A percentile compares a stretch with the other conserved stretches of the same genome.
These are phyloP conservation scores for Typhlichthys subterraneus DNA, from an alignment of 2,797 vertebrate genomes.

Conservation along the genomic window DNA sequence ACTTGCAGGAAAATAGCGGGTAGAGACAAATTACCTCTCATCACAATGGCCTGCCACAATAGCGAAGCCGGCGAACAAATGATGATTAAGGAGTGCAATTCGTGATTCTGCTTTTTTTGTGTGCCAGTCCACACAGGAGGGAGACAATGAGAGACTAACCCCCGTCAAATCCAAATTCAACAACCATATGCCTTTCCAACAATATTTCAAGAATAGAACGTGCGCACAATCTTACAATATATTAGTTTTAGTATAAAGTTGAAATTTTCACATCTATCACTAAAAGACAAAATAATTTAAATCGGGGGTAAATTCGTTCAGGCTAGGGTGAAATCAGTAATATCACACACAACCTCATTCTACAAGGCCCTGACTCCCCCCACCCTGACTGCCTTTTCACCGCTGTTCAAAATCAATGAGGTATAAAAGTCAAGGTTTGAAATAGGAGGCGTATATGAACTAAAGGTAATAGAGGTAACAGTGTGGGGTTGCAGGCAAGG, in stretches of 20 bases:
- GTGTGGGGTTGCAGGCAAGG: conserved; percentile 22
- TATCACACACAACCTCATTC: conserved; percentile 19
- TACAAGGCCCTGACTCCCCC: background rate
- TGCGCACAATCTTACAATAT: too few relatives aligned
- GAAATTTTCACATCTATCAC: background rate
- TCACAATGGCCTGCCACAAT: conserved; percentile 51
- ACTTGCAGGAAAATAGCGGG: conserved; percentile 18
- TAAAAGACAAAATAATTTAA: background rate
- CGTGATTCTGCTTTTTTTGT: conserved; percentile 33
- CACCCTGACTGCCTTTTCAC: background rate
- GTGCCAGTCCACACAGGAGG: background rate
- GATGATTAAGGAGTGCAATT: conserved; percentile 59
- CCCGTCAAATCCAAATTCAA: too few relatives aligned
- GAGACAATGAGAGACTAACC: background rate
- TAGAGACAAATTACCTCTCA: conserved; percentile 64
- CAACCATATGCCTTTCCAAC: too few relatives aligned
- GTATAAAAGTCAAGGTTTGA: conserved; percentile 10
- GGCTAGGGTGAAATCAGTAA: conserved; percentile 12
- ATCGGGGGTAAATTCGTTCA: conserved; percentile 8
- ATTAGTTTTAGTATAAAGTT: too few relatives aligned
- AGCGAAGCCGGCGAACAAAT: conserved; percentile 57
- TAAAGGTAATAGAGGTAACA: conserved; percentile 30
- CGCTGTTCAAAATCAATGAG: conserved; percentile 16
- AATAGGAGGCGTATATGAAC: conserved; percentile 4
- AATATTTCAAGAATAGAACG: too few relatives aligned